Conservation (phyloP, 2,888 invertebrate species). For the Polydrusus tereticollis region DNA sequence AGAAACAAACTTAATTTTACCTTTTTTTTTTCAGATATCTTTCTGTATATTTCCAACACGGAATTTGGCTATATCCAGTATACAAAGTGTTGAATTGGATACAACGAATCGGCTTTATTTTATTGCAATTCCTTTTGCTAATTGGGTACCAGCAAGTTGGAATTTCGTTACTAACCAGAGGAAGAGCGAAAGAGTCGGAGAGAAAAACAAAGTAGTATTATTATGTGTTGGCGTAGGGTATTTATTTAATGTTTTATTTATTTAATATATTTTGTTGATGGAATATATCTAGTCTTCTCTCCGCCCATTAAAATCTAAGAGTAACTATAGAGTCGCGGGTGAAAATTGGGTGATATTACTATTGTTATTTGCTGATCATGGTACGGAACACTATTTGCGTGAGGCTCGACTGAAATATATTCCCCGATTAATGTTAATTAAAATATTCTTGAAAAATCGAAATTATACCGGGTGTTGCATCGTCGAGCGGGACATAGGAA, state of each 20-base stretch:
- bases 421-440: too few species aligned
- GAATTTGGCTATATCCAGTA: slow-evolving; percentile 70
- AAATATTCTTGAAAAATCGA: too few species aligned
- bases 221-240: neutral
- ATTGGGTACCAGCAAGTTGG: slow-evolving; percentile 50
- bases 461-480: too few species aligned
- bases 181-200: slow-evolving; percentile 5
- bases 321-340: too few species aligned
- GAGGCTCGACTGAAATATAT: too few species aligned
- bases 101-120: slow-evolving; percentile 58
- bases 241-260: slow-evolving; percentile 5
- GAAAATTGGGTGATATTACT: too few species aligned
- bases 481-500: too few species aligned
- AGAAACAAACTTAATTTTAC: neutral
- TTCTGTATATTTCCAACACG: slow-evolving; percentile 68
- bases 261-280: too few species aligned
- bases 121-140: slow-evolving; percentile 28
- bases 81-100: slow-evolving; percentile 71
- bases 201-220: slow-evolving; percentile 23
- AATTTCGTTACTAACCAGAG: slow-evolving; percentile 43
- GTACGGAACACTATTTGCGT: too few species aligned
- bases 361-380: too few species aligned
- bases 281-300: too few species aligned
- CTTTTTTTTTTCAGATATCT: slow-evolving; percentile 57
- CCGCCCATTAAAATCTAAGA: too few species aligned